Evolutionary conservation across 2,888 invertebrate genomes (phyloP).

Genomic region (Nephrotoma appendiculata): DNA sequence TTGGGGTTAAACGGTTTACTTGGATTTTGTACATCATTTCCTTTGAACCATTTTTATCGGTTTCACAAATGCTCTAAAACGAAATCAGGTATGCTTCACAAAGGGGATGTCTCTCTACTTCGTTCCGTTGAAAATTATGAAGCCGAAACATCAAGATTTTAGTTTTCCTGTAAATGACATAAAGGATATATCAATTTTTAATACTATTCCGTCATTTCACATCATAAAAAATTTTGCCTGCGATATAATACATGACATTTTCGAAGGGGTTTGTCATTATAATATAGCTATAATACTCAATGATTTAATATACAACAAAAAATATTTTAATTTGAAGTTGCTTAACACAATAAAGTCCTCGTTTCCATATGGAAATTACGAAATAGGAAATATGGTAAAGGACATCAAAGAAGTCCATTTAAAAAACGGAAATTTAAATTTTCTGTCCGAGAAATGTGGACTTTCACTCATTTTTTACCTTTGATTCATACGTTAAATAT

Average conservation of each 20-base stretch:
- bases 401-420: not conserved
- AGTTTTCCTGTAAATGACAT: not conserved
- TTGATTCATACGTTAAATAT: not conserved
- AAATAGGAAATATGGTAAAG: not conserved
- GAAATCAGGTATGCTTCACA: not conserved
- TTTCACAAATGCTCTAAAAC: not conserved
- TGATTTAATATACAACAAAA: not conserved
- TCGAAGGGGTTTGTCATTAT: not conserved
- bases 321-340: not conserved
- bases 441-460: not conserved
- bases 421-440: not conserved
- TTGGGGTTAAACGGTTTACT: not conserved
- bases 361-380: not conserved
- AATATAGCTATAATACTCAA: not conserved
- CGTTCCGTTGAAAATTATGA: not conserved
- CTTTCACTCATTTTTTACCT: not conserved
- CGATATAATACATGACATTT: slow-evolving; percentile 1
- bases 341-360: not conserved
- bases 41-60: not conserved
- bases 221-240: not conserved
- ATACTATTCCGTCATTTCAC: not conserved
- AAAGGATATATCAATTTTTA: not conserved
- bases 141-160: not conserved
- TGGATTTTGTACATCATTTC: not conserved
- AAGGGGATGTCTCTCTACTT: not conserved